These are phyloP conservation scores for Anser cygnoides DNA, from an alignment of 2,113 vertebrate species.

Conservation along the genomic window DNA sequence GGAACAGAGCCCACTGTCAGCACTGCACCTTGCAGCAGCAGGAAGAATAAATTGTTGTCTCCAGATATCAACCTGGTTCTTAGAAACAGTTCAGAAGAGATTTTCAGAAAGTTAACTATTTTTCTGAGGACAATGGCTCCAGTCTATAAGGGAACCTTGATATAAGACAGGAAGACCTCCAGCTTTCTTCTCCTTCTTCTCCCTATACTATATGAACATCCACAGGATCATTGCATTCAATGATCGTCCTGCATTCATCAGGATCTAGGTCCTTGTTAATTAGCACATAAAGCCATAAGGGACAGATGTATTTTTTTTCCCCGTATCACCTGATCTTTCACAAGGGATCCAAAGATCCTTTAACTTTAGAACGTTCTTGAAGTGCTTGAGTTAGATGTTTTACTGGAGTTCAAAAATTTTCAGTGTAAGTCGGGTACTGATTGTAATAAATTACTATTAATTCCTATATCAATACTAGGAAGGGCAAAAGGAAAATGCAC, in stretches of 20 bases:
- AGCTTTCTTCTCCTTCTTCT: not conserved
- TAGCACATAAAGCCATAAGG: not conserved
- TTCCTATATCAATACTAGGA: conserved; percentile 38
- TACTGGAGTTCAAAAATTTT: conserved; percentile 10
- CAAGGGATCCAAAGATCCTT: not conserved
- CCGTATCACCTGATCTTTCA: not conserved
- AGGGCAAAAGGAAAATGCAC: conserved; percentile 39
- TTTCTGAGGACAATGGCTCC: not conserved
- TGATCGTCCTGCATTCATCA: fast-evolving
- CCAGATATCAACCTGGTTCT: not conserved
- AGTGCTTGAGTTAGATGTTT: not conserved
- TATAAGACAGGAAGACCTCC: not conserved
- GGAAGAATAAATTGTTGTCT: not conserved
- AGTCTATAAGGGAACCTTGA: not conserved
- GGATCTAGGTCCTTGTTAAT: not conserved
- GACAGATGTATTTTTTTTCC: not conserved
- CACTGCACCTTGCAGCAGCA: not conserved
- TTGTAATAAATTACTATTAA: conserved; percentile 37
- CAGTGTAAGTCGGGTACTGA: conserved; percentile 11
- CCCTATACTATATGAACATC: fast-evolving
- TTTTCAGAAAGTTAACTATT: not conserved
- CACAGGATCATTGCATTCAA: not conserved
- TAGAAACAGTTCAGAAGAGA: not conserved
- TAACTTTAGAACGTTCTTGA: not conserved
- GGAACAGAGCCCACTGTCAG: not conserved